Conservation (phyloP, 2,888 invertebrate genomes). For the Stenolophus ochropezus region DNA sequence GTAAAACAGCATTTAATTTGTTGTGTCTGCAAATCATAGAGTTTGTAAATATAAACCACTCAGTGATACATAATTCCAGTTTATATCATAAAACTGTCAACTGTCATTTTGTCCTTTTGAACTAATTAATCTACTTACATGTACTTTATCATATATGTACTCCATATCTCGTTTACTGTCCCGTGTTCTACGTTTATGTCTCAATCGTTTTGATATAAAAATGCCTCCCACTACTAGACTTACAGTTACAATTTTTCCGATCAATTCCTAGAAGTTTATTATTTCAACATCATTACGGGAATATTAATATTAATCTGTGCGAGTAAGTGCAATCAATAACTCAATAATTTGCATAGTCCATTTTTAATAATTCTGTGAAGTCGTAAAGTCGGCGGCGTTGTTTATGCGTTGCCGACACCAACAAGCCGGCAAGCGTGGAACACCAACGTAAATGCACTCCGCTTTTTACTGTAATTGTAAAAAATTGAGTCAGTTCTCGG, state of each 20-base stretch:
- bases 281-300: slow-evolving; percentile 45
- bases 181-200: background rate
- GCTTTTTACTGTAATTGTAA: background rate
- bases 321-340: slow-evolving; percentile 42
- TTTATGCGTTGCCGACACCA: slow-evolving; percentile 45
- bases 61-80: background rate
- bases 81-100: background rate
- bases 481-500: slow-evolving; percentile 1
- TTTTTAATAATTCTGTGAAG: slow-evolving; percentile 46
- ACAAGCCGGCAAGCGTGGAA: background rate
- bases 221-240: slow-evolving; percentile 15
- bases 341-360: slow-evolving; percentile 43
- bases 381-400: slow-evolving; percentile 26
- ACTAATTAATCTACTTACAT: background rate
- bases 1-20: too few species aligned
- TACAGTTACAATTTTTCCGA: background rate
- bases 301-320: slow-evolving; percentile 37
- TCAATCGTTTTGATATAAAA: slow-evolving; percentile 4
- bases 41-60: too few species aligned
- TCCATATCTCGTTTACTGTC: too few species aligned
- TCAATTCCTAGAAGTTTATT: background rate
- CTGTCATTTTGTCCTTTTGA: background rate
- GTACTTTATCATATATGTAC: background rate
- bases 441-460: slow-evolving; percentile 26
- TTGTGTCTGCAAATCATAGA: too few species aligned